Conservation (phyloP, 2,888 invertebrate genomes). For the Anthoptus insignis region DNA sequence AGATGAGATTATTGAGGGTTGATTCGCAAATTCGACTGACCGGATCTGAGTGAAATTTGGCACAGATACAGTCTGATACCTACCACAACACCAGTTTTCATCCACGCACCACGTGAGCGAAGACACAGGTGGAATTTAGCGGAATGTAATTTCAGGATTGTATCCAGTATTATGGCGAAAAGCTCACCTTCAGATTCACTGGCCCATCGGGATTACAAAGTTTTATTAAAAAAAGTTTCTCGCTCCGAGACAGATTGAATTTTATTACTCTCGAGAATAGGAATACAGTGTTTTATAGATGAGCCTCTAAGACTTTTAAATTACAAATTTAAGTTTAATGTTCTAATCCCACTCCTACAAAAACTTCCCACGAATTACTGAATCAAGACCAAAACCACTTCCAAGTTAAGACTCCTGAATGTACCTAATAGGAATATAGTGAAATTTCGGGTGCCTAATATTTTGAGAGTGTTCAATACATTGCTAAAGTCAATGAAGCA, state of each 20-base stretch:
- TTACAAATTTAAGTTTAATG: background rate
- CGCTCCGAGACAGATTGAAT: conserved; percentile 9
- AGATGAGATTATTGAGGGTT: no score
- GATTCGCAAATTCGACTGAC: no score
- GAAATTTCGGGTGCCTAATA: background rate
- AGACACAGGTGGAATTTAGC: no score
- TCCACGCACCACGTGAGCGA: no score
- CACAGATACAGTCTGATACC: no score
- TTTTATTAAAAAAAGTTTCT: conserved; percentile 31
- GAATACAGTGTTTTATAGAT: background rate
- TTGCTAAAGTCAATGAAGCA: background rate
- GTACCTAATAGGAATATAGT: background rate
- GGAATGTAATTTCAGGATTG: no score
- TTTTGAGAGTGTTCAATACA: background rate
- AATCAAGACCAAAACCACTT: conserved; percentile 28
- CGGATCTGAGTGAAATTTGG: no score
- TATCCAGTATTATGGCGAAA: no score
- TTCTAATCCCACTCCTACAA: conserved; percentile 19
- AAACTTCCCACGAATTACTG: conserved; percentile 26
- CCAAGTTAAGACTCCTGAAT: conserved; percentile 30
- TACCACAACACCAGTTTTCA: no score
- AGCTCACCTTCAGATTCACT: no score
- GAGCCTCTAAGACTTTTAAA: background rate
- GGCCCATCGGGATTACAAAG: conserved; percentile 16
- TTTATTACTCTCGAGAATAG: conserved; percentile 12